Conservation (phyloP, 2,888 invertebrate species). For the Cheilosia grossa region DNA sequence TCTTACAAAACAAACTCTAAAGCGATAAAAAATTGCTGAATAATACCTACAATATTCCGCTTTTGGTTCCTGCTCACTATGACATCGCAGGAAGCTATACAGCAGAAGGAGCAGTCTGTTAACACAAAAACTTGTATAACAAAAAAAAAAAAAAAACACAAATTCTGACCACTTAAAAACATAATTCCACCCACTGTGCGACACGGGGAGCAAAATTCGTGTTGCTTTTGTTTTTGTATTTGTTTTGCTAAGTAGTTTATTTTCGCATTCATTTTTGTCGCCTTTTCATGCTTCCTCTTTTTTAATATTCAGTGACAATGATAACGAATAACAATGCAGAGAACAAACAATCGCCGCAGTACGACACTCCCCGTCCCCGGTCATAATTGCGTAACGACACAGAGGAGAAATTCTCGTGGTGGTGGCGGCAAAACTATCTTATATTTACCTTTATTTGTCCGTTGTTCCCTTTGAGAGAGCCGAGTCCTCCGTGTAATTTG, state of each 20-base stretch:
- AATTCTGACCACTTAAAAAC: neutral
- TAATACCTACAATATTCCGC: no score
- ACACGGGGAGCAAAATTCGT: conserved; percentile 1
- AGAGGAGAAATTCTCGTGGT: neutral
- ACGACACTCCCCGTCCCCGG: conserved; percentile 8
- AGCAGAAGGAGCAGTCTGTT: no score
- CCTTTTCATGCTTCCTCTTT: neutral
- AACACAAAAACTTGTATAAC: no score
- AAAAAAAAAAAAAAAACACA: no score
- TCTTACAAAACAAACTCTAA: no score
- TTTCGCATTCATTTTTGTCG: conserved; percentile 11
- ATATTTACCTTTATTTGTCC: conserved; percentile 17
- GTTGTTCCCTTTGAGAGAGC: conserved; percentile 10
- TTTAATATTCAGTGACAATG: conserved; percentile 48
- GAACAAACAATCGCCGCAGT: conserved; percentile 31
- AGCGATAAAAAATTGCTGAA: no score
- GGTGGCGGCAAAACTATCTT: conserved; percentile 43
- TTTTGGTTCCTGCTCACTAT: no score
- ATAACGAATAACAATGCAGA: conserved; percentile 43
- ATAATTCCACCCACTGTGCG: conserved; percentile 5
- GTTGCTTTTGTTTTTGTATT: conserved; percentile 5
- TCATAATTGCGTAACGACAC: conserved; percentile 39
- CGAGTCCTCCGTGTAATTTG: conserved; percentile 44
- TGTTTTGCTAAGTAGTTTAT: conserved; percentile 16
- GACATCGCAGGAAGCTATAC: no score